Conservation (phyloP, 2,797 vertebrate species). For the Macropus fuliginosus region DNA sequence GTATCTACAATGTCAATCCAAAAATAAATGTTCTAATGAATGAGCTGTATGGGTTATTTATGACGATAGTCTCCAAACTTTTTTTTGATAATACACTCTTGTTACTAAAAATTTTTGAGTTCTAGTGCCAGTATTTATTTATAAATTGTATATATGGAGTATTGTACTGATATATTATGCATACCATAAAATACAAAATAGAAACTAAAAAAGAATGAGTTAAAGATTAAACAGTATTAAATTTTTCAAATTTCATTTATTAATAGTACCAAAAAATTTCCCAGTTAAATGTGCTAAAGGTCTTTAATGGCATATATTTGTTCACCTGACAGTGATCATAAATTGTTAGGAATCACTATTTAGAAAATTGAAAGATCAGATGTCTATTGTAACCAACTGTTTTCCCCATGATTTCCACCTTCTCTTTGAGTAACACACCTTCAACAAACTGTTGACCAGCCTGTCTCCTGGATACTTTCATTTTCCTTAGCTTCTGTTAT, state of each 20-base stretch:
- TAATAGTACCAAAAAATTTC: not conserved
- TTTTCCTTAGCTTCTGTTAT: not conserved
- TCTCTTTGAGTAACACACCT: not conserved
- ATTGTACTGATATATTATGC: not conserved
- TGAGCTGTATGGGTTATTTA: not conserved
- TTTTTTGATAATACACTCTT: not conserved
- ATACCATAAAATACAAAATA: not conserved
- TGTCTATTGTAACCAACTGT: not conserved
- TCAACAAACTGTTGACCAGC: not conserved
- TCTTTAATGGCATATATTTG: not conserved
- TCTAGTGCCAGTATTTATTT: not conserved
- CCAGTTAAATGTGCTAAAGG: not conserved
- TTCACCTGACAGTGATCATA: not conserved
- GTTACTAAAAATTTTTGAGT: not conserved
- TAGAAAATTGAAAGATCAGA: not conserved
- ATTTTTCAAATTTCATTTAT: not conserved
- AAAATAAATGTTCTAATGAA: not conserved
- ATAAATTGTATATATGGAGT: not conserved
- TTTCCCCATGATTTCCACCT: not conserved
- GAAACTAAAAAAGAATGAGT: not conserved
- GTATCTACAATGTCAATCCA: not conserved
- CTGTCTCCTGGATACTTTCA: not conserved
- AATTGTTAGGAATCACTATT: not conserved
- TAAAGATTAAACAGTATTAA: not conserved
- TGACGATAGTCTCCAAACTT: not conserved